Base-by-base conservation (phyloP, 2,113 vertebrate species). In the Meriones unguiculatus region DNA sequence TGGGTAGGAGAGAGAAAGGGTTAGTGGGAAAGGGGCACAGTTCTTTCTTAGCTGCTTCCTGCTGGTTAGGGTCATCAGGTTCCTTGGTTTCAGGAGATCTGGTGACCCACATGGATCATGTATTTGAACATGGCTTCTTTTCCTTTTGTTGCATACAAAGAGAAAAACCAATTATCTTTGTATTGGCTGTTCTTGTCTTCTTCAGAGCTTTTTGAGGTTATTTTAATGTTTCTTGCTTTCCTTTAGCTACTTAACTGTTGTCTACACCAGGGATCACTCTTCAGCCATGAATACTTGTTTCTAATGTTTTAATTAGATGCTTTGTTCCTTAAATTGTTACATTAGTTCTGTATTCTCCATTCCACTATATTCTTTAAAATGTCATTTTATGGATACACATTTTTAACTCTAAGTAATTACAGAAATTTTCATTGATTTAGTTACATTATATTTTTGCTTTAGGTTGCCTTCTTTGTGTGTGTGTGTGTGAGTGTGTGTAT, bases 71-170 rank as follows among this genome's bases (percentile, higher is more conserved):
- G 46, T 46, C 46, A 46, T 46, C 46, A 46, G 46, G 5, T 46
- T 46, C 46, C 46, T 46, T 46, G 46, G 46, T 46, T 46, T 46
- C 46, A 46, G 46, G 46, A 46, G 46, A 46, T 46, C 46, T 46
- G 46, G 46, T 46, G 46, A 46, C 46, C 46, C 46, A 46, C 46
- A 46, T 46, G 46, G 46, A 69, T 64, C 38, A 62, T 32, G 50
- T 76, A 22, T 52, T 90, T 87, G 9, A 67, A 57, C 84, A 46
- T 78, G 87, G 28, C 18, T 67, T 67, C 50, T 69, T 88, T 76
- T 93, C 17, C n/a, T 67, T 91, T 52, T 75, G 57, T 92, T 89
- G 72, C 89, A 78, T 89, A n/a, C n/a, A n/a, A n/a, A n/a, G n/a
- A n/a, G 50, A 82, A 87, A 88, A n/a, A 77, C 50, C 76, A 77